Evolutionary conservation across 2,888 invertebrate species (phyloP).

Genomic region (Sepioteuthis lessoniana): DNA sequence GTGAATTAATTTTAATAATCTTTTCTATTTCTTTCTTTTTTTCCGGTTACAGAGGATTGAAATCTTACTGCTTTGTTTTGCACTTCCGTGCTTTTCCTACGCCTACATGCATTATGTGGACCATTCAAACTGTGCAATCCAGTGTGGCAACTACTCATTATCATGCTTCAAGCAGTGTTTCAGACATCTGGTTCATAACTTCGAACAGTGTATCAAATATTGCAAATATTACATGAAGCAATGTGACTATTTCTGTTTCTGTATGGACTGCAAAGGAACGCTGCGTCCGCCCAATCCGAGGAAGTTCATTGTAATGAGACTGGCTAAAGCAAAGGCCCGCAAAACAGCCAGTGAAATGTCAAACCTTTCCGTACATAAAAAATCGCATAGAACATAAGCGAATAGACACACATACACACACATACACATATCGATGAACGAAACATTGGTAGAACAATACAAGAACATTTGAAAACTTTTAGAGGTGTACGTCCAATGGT

Average conservation of each 20-base stretch:
- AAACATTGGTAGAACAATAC: constrained; percentile 2
- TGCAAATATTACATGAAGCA: constrained; percentile 47
- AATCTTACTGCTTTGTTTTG: constrained; percentile 20
- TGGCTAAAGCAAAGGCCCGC: not conserved
- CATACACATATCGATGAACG: constrained; percentile 1
- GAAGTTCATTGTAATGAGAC: not conserved
- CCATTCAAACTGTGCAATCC: not conserved
- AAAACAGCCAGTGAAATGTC: not conserved
- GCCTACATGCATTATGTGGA: constrained; percentile 38
- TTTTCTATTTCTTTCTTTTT: not conserved
- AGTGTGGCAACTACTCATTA: constrained; percentile 24
- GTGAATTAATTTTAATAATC: not conserved
- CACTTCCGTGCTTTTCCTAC: not conserved
- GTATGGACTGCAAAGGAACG: constrained; percentile 42
- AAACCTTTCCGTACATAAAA: constrained; percentile 36
- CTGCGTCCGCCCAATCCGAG: constrained; percentile 41
- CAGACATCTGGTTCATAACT: constrained; percentile 38
- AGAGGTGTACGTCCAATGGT: constrained; percentile 11
- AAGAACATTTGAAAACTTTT: not conserved
- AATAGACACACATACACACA: not conserved
- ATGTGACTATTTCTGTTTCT: constrained; percentile 39
- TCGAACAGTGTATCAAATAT: constrained; percentile 44
- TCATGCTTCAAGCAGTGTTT: constrained; percentile 46
- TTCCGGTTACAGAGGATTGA: not conserved
- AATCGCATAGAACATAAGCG: not conserved